Conservation (phyloP, 2,888 invertebrate species). For the Netelia fuscicornis region DNA sequence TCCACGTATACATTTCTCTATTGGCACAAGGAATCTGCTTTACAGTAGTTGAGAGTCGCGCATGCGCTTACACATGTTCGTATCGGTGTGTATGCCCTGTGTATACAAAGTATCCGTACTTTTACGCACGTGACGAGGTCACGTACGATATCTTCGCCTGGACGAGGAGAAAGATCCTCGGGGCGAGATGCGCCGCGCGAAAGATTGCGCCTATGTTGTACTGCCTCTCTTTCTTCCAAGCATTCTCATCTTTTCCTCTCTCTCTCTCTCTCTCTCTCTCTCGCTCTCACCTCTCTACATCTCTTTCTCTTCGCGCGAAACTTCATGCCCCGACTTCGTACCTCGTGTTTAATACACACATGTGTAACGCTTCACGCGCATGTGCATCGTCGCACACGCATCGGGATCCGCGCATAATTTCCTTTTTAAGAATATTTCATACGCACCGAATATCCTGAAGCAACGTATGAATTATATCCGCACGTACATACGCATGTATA, state of each 20-base stretch:
- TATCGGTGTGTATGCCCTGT: neutral
- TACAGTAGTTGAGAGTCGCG: constrained; percentile 1
- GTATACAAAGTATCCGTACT: constrained; percentile 45
- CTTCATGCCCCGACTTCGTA: constrained; percentile 30
- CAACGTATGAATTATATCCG: constrained; percentile 23
- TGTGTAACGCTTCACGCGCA: neutral
- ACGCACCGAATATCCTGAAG: constrained; percentile 19
- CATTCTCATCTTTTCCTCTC: constrained; percentile 2
- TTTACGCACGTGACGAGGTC: constrained; percentile 55
- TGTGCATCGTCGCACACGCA: constrained; percentile 13
- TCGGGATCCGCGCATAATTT: constrained; percentile 29
- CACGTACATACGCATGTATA: neutral
- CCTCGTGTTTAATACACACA: neutral
- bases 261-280: neutral
- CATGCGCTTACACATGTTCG: neutral
- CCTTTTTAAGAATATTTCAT: constrained; percentile 39
- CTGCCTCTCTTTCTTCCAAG: neutral
- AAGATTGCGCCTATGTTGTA: constrained; percentile 20
- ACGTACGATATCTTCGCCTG: constrained; percentile 31
- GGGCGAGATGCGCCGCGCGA: constrained; percentile 24
- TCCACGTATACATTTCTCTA: constrained; percentile 10
- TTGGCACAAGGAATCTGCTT: neutral
- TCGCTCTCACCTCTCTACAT: too few species aligned
- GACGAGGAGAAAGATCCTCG: constrained; percentile 7
- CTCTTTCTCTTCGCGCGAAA: constrained; percentile 18